Conservation (phyloP, 2,888 invertebrate species). For the Zaprionus obscuricornis region DNA sequence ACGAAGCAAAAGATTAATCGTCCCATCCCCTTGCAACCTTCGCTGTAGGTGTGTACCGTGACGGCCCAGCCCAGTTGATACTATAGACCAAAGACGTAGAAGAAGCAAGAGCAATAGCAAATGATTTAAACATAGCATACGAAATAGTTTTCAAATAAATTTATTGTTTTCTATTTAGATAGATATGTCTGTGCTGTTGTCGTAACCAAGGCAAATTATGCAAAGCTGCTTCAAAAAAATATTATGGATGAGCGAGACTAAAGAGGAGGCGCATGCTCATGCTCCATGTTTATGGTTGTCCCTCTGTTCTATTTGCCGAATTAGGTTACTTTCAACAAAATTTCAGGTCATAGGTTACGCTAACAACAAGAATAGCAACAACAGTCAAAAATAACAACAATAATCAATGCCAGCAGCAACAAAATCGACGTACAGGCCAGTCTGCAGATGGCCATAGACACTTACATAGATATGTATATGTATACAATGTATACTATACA, state of each 20-base stretch:
- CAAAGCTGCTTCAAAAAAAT: constrained; percentile 53
- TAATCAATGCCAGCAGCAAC: constrained; percentile 31
- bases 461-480: background rate
- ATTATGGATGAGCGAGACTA: constrained; percentile 28
- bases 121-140: constrained; percentile 27
- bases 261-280: constrained; percentile 28
- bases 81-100: constrained; percentile 28
- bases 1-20: constrained; percentile 28
- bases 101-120: no score
- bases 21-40: no score
- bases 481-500: no score
- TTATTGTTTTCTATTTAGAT: constrained; percentile 67
- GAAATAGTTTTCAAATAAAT: constrained; percentile 40
- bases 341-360: constrained; percentile 69
- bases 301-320: constrained; percentile 55
- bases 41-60: constrained; percentile 33
- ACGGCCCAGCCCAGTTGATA: constrained; percentile 55
- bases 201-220: constrained; percentile 46
- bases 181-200: constrained; percentile 20
- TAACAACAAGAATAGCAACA: constrained; percentile 32
- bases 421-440: constrained; percentile 30
- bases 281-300: constrained; percentile 13
- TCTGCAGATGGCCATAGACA: constrained; percentile 38
- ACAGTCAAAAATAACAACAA: constrained; percentile 22
- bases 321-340: constrained; percentile 79